Percentiles rank a stretch among this genome's conserved stretches.
Evolutionary conservation across 1,140 invertebrate genomes (phyloP).

Genomic region (Scaptomyza graminum): DNA sequence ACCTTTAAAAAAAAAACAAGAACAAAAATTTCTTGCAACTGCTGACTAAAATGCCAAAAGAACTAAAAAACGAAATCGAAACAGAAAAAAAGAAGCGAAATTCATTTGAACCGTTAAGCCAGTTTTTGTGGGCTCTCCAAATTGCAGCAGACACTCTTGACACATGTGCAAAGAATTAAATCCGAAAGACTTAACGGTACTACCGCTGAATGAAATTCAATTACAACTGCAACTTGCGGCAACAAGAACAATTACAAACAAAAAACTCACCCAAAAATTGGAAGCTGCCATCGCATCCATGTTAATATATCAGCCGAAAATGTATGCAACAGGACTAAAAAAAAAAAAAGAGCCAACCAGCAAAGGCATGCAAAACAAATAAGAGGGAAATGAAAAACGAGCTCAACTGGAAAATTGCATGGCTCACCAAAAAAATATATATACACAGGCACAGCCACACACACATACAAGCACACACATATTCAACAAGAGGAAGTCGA

Average conservation of each 20-base stretch:
- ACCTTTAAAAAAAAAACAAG: neutral
- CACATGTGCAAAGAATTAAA: conserved; percentile 30
- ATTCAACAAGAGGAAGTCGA: conserved; percentile 56
- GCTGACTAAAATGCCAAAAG: neutral
- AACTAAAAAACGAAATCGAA: no score
- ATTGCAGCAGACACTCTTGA: conserved; percentile 8
- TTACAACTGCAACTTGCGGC: conserved; percentile 57
- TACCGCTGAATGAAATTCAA: conserved; percentile 59
- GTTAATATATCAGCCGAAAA: conserved; percentile 72
- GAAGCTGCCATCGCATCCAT: conserved; percentile 56
- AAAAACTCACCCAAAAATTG: conserved; percentile 45
- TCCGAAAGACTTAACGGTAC: conserved; percentile 10
- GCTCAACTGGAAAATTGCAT: conserved; percentile 79
- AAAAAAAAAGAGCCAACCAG: conserved; percentile 7
- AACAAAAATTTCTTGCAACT: neutral
- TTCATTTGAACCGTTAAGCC: neutral
- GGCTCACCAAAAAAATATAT: conserved; percentile 24
- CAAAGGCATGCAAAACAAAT: conserved; percentile 72
- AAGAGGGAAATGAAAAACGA: conserved; percentile 79
- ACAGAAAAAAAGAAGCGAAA: neutral
- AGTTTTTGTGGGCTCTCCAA: conserved; percentile 8
- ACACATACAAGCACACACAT: conserved; percentile 27
- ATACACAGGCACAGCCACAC: conserved; percentile 2
- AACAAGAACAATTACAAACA: conserved; percentile 65
- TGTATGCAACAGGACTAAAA: conserved; percentile 27